Conservation (phyloP, 2,888 invertebrate genomes). For the Tineola bisselliella region DNA sequence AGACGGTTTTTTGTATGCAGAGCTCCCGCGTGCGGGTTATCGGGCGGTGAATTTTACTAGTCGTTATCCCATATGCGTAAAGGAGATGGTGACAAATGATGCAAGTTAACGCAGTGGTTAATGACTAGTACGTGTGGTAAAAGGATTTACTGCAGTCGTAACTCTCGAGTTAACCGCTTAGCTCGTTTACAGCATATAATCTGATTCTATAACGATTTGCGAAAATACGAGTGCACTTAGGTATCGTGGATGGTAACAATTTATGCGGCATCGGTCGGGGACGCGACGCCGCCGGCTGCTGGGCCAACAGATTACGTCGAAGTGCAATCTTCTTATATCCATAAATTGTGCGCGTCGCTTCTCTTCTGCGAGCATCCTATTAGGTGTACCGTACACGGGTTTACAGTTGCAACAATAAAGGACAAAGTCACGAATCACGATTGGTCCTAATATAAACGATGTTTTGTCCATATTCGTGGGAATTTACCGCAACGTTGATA, state of each 20-base stretch:
- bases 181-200: constrained; percentile 26
- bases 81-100: too few relatives aligned
- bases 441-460: constrained; percentile 6
- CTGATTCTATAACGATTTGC: constrained; percentile 46
- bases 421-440: constrained; percentile 6
- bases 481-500: background rate
- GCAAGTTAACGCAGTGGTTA: background rate
- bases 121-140: background rate
- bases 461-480: constrained; percentile 3
- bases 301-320: constrained; percentile 32
- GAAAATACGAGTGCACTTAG: constrained; percentile 32
- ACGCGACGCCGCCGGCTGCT: constrained; percentile 21
- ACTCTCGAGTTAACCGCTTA: constrained; percentile 6
- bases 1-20: too few relatives aligned
- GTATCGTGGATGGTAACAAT: constrained; percentile 43
- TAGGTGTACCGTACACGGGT: constrained; percentile 10
- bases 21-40: too few relatives aligned
- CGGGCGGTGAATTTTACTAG: too few relatives aligned
- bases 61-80: too few relatives aligned
- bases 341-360: constrained; percentile 48
- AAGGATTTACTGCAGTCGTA: constrained; percentile 7
- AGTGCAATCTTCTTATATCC: constrained; percentile 43
- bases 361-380: constrained; percentile 22
- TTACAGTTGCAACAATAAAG: constrained; percentile 9
- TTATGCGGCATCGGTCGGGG: constrained; percentile 30